Evolutionary conservation across 1,140 invertebrate genomes (phyloP), one percentile per base, ranked within the genome.

Genomic region (Magallana ariakensis): DNA sequence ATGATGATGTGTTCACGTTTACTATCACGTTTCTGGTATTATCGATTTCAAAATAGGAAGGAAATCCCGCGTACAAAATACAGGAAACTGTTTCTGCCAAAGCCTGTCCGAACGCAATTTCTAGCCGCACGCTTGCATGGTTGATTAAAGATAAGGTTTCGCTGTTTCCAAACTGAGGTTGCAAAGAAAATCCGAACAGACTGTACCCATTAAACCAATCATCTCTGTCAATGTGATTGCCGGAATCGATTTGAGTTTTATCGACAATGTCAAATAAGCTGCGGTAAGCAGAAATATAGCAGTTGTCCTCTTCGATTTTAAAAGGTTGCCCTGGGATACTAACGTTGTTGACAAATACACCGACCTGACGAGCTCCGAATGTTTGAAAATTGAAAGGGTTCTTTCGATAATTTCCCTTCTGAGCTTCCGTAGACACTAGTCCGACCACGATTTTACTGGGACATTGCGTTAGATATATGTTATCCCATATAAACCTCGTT

Each of bases 351-450:
- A 62, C 83, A 46, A 46, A 84, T 66, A 84, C 26, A 46, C 60
- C 33, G 15, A 46, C 60, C 33, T 58, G 54, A 13, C 10, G 33
- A 13, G 53, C 26, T 13, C 33, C 33, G 66, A 62, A 84, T 16
- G 57, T 60, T 54, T 84, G n/a, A 54, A 84, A 84, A 62, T 84
- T 62, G 53, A 62, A 84, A 54, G 83, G 83, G 53, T 84, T 84
- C 55, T 84, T 84, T 9, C 13, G 57, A 46, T 62, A 84, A 54
- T 62, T 66, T 13, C 85, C 80, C 15, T 80, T 19, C 26, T 58
- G 57, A 8, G 57, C 16, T 16, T 58, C 75, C 22, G 56, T 60
- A 19, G 55, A 55, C 10, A 86, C 85, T 4, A 86, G 53, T 60
- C 80, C 80, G 1, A 86, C 57, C 54, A 56, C 16, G n/a, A 86